Evolutionary conservation across 2,797 vertebrate genomes (phyloP).

Genomic region (Microcaecilia unicolor): DNA sequence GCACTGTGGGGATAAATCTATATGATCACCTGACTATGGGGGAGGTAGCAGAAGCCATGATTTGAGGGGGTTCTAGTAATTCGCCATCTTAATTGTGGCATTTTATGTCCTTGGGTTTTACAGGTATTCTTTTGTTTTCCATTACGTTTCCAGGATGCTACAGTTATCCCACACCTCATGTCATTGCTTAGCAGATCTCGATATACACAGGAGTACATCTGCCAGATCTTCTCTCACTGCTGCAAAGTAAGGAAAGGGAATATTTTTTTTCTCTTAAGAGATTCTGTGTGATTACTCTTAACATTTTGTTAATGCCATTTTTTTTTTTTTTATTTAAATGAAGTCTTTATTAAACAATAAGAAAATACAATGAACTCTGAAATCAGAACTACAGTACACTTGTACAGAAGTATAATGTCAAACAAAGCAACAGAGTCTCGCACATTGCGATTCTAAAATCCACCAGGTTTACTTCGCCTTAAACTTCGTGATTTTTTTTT

Average conservation of each 20-base stretch:
- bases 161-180: slow-evolving; percentile 96
- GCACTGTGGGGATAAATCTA: background rate
- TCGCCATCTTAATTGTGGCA: background rate
- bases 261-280: slow-evolving; percentile 13
- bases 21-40: background rate
- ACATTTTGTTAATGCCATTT: no score
- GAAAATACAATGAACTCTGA: no score
- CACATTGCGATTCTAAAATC: no score
- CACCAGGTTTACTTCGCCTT: no score
- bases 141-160: slow-evolving; percentile 67
- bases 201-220: slow-evolving; percentile 94
- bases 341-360: no score
- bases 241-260: slow-evolving; percentile 79
- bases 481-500: no score
- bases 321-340: background rate
- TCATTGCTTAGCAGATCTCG: slow-evolving; percentile 84
- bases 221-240: slow-evolving; percentile 98
- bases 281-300: no score
- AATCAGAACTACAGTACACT: no score
- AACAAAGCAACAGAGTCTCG: no score
- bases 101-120: slow-evolving; percentile 20
- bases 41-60: background rate
- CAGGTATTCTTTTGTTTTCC: slow-evolving; percentile 17
- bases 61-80: background rate
- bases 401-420: no score